Evolutionary conservation across 2,113 vertebrate species (phyloP).

Genomic region (Tauraco erythrolophus): DNA sequence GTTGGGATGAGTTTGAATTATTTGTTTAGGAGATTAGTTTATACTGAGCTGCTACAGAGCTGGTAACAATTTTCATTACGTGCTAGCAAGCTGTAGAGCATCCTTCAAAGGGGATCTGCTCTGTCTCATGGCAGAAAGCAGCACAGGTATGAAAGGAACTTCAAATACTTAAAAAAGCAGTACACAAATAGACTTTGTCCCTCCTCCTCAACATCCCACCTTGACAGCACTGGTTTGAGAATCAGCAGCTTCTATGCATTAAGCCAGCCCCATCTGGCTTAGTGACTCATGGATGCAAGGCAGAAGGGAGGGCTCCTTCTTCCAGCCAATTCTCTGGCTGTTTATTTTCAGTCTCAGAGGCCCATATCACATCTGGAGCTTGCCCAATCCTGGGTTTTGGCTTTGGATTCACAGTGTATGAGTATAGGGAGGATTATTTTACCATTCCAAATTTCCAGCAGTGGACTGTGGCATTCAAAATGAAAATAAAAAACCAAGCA

Average conservation of each 20-base stretch:
- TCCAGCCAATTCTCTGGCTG: not conserved
- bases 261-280: not conserved
- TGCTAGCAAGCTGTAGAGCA: not conserved
- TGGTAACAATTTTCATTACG: slow-evolving; percentile 20
- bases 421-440: not conserved
- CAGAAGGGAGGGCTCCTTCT: not conserved
- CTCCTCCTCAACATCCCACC: not conserved
- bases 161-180: not conserved
- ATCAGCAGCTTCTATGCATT: not conserved
- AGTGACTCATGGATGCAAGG: not conserved
- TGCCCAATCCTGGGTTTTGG: slow-evolving; percentile 10
- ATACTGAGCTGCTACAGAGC: not conserved
- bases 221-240: not conserved
- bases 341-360: slow-evolving; percentile 31
- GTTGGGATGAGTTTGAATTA: not conserved
- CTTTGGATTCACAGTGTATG: not conserved
- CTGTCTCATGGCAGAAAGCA: not conserved
- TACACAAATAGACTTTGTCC: not conserved
- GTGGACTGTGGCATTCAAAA: not conserved
- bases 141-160: slow-evolving; percentile 14
- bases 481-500: not conserved
- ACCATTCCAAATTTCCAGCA: not conserved
- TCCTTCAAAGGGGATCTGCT: not conserved
- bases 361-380: not conserved
- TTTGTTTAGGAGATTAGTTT: not conserved